A percentile compares a stretch with the other conserved stretches of the same genome.
Evolutionary conservation across 2,888 invertebrate genomes (phyloP).

Genomic region (Bursaphelenchus okinawaensis): DNA sequence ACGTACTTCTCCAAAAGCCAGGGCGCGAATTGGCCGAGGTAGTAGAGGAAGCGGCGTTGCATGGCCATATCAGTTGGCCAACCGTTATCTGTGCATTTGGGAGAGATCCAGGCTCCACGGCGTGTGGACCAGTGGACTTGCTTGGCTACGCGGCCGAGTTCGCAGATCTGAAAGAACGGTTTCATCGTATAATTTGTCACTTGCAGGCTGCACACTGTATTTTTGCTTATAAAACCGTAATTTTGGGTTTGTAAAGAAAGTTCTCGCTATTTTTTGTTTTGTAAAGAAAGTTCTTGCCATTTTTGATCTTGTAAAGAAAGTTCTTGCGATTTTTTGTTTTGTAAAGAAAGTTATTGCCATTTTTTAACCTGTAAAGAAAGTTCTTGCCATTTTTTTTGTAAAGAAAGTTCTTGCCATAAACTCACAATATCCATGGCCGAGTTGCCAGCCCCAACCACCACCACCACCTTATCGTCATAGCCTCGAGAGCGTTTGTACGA

Average conservation of each 20-base stretch:
- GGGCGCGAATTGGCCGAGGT: conserved; percentile 10
- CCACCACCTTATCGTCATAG: conserved; percentile 58
- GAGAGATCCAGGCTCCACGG: conserved; percentile 61
- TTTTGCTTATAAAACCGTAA: no score
- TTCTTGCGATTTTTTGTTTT: no score
- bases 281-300: no score
- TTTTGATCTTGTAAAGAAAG: no score
- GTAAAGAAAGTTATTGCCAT: no score
- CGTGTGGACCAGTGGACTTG: conserved; percentile 61
- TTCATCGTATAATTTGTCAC: no score
- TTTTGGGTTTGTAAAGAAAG: no score
- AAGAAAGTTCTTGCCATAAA: no score
- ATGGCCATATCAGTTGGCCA: conserved; percentile 33
- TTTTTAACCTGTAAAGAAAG: no score
- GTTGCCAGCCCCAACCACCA: conserved; percentile 61
- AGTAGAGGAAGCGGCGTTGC: conserved; percentile 16
- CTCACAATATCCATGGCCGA: conserved; percentile 61
- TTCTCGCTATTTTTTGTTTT: no score
- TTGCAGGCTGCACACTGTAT: no score
- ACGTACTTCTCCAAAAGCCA: conserved; percentile 8
- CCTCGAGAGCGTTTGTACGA: conserved; percentile 44
- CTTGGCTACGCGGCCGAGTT: conserved; percentile 5
- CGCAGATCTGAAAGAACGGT: conserved; percentile 2
- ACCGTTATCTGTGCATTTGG: conserved; percentile 58
- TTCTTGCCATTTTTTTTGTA: no score